These are phyloP conservation scores for Nyctibius bracteatus DNA, from an alignment of 2,113 vertebrate species.

Conservation along the genomic window DNA sequence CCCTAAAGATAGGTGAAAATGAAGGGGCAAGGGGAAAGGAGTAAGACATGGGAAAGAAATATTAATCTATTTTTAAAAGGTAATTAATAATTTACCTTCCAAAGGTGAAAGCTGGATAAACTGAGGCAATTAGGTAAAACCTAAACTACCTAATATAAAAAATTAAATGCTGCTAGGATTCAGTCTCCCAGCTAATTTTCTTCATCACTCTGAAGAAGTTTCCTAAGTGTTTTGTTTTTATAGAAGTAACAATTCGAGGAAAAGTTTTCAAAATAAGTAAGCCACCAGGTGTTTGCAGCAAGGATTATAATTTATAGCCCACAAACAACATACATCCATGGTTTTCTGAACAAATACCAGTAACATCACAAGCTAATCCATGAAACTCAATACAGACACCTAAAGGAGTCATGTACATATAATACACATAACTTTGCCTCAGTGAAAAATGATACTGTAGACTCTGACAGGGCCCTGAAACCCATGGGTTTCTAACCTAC, in stretches of 20 bases:
- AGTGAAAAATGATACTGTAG: neutral
- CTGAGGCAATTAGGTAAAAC: neutral
- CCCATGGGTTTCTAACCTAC: neutral
- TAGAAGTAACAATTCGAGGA: neutral
- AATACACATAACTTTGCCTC: neutral
- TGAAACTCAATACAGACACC: neutral
- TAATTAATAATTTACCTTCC: constrained; percentile 16
- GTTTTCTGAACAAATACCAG: neutral
- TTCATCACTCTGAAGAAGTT: neutral
- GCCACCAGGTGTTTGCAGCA: neutral
- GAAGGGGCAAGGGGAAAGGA: constrained; percentile 49
- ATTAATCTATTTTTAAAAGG: constrained; percentile 65
- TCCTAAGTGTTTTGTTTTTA: neutral
- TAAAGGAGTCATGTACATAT: neutral
- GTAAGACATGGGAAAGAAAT: constrained; percentile 68
- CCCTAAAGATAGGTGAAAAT: constrained; percentile 66
- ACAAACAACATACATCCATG: neutral
- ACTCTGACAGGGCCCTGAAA: neutral
- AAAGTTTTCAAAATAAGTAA: neutral
- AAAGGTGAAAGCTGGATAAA: neutral
- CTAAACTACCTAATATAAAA: neutral
- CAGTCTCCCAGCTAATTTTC: neutral
- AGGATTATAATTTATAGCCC: neutral
- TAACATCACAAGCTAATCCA: neutral
- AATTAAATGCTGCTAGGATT: neutral